Evolutionary conservation across 2,888 invertebrate genomes (phyloP).

Genomic region (Lampropteryx suffumata): DNA sequence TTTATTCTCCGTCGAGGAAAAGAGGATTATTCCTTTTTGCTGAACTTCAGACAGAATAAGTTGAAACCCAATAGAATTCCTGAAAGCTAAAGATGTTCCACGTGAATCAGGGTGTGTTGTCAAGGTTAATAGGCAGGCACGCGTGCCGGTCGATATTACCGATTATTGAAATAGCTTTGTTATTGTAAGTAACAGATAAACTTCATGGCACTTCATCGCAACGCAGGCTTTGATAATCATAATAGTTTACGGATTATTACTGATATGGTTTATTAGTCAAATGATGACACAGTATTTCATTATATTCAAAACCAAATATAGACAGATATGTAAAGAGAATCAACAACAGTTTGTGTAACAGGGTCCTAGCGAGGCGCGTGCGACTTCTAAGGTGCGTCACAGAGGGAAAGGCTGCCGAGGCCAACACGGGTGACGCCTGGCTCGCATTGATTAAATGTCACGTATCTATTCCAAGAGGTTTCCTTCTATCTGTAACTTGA

Average conservation of each 20-base stretch:
- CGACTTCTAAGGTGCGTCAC: conserved; percentile 39
- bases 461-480: conserved; percentile 22
- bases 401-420: conserved; percentile 57
- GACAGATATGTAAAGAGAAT: too few relatives aligned
- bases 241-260: too few relatives aligned
- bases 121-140: conserved; percentile 56
- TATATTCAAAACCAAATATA: too few relatives aligned
- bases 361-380: too few relatives aligned
- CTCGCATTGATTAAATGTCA: conserved; percentile 45
- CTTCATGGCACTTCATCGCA: neutral
- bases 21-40: neutral
- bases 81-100: conserved; percentile 39
- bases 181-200: neutral
- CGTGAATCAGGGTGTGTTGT: conserved; percentile 58
- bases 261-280: too few relatives aligned
- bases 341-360: too few relatives aligned
- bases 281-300: too few relatives aligned
- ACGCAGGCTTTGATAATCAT: too few relatives aligned
- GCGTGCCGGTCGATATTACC: conserved; percentile 52
- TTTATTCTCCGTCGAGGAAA: conserved; percentile 10
- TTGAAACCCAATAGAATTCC: neutral
- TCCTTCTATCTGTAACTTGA: conserved; percentile 28
- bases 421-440: conserved; percentile 45
- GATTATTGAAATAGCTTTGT: conserved; percentile 24
- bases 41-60: neutral